phyloP scores from a whole-genome alignment of 2,888 invertebrate genomes.

The Mamestra brassicae region DNA sequence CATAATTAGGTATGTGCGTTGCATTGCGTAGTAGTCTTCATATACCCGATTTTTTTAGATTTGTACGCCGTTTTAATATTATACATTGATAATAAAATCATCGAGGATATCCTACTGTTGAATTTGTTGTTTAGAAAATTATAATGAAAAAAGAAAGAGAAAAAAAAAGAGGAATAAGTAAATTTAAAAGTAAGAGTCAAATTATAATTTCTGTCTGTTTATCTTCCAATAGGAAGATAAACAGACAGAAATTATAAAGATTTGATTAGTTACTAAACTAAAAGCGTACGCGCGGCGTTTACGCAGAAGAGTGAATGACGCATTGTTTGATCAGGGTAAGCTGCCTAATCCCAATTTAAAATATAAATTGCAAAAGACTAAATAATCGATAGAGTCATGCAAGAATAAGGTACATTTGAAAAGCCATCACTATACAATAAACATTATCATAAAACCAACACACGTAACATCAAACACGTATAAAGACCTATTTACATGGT shows the following conservation, averaged over 20 bases:
- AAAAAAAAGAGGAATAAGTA: background rate
- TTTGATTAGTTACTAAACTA: too few relatives aligned
- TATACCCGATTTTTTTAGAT: background rate
- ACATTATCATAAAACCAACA: conserved; percentile 38
- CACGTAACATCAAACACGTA: conserved; percentile 32
- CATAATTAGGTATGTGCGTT: background rate
- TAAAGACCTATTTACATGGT: conserved; percentile 19
- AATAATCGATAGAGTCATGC: conserved; percentile 15
- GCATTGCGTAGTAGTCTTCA: background rate
- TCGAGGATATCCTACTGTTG: background rate
- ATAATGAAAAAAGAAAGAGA: background rate
- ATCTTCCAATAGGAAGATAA: too few relatives aligned
- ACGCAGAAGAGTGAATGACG: background rate
- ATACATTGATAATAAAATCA: too few relatives aligned
- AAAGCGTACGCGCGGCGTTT: too few relatives aligned
- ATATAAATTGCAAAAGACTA: conserved; percentile 8
- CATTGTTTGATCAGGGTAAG: conserved; percentile 7
- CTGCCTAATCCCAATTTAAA: background rate
- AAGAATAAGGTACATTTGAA: conserved; percentile 35
- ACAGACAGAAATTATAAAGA: too few relatives aligned
- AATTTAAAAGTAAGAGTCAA: too few relatives aligned
- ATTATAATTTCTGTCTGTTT: too few relatives aligned
- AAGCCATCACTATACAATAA: conserved; percentile 25
- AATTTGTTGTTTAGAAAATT: background rate
- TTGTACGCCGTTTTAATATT: background rate